phyloP scores from a whole-genome alignment of 2,888 invertebrate species.

The Cephus nigrinus region DNA sequence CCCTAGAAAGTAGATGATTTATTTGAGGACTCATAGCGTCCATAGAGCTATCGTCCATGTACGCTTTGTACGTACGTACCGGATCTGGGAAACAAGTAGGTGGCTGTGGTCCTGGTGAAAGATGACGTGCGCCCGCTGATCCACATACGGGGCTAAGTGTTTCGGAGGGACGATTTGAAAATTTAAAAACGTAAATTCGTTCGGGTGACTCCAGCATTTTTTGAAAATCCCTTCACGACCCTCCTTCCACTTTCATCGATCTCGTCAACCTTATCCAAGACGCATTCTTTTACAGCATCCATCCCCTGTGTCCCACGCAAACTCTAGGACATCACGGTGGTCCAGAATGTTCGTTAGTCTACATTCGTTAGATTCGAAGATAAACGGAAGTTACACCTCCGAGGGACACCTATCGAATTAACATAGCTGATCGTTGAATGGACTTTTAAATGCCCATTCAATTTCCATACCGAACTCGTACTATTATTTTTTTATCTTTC shows the following conservation, averaged over 20 bases:
- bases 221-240: background rate
- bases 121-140: background rate
- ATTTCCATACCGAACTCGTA: slow-evolving; percentile 62
- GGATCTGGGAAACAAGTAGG: background rate
- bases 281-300: background rate
- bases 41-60: background rate
- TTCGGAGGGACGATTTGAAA: background rate
- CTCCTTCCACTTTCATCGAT: background rate
- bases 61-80: background rate
- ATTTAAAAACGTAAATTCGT: background rate
- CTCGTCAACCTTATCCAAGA: background rate
- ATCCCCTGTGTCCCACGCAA: background rate
- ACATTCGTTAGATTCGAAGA: slow-evolving; percentile 59
- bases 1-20: slow-evolving; percentile 35
- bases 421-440: slow-evolving; percentile 54
- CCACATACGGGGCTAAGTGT: background rate
- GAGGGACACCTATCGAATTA: slow-evolving; percentile 58
- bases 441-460: slow-evolving; percentile 57
- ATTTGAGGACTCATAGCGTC: slow-evolving; percentile 16
- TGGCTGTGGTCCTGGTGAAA: background rate
- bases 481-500: slow-evolving; percentile 16
- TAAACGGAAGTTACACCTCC: slow-evolving; percentile 63
- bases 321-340: slow-evolving; percentile 39
- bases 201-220: background rate
- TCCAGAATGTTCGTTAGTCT: slow-evolving; percentile 52